A percentile compares a stretch with the other conserved stretches of the same genome.
These are phyloP conservation scores for Diaperis boleti DNA, from an alignment of 2,888 invertebrate species.

Conservation along the genomic window DNA sequence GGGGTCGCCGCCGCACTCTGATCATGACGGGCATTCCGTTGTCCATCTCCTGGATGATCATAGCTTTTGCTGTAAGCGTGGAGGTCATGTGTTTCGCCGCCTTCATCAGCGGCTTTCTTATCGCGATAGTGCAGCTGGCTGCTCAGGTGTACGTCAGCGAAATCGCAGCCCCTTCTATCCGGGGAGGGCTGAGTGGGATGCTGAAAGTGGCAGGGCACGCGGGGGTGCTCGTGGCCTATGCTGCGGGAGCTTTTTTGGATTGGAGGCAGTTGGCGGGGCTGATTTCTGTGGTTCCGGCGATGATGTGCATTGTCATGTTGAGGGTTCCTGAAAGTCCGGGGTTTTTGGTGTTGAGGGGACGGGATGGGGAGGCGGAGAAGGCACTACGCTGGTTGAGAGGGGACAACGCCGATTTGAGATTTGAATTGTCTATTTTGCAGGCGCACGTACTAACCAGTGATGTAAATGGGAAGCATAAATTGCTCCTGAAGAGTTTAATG, in stretches of 20 bases:
- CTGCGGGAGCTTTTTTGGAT: slow-evolving; percentile 84
- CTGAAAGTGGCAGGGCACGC: slow-evolving; percentile 88
- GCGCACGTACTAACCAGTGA: slow-evolving; percentile 73
- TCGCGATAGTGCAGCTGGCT: slow-evolving; percentile 64
- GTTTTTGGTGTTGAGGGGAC: slow-evolving; percentile 81
- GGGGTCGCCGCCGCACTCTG: slow-evolving; percentile 78
- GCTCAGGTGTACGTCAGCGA: slow-evolving; percentile 87
- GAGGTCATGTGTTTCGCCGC: slow-evolving; percentile 87
- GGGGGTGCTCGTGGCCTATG: slow-evolving; percentile 86
- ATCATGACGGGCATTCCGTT: slow-evolving; percentile 81
- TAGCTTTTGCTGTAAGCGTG: slow-evolving; percentile 82
- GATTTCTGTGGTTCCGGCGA: slow-evolving; percentile 82
- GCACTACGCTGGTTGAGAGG: slow-evolving; percentile 86
- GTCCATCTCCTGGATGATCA: slow-evolving; percentile 84
- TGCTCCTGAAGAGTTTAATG: slow-evolving; percentile 65
- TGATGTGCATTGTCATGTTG: slow-evolving; percentile 80
- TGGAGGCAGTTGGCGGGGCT: slow-evolving; percentile 88
- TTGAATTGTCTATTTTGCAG: slow-evolving; percentile 79
- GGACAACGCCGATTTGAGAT: slow-evolving; percentile 79
- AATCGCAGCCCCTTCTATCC: slow-evolving; percentile 86
- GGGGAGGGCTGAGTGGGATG: slow-evolving; percentile 88
- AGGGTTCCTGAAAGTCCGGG: slow-evolving; percentile 92
- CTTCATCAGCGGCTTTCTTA: slow-evolving; percentile 79
- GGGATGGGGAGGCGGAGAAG: slow-evolving; percentile 80
- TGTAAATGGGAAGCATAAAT: slow-evolving; percentile 54